phyloP scores from a whole-genome alignment of 2,888 invertebrate species.

The Acheta domesticus region DNA sequence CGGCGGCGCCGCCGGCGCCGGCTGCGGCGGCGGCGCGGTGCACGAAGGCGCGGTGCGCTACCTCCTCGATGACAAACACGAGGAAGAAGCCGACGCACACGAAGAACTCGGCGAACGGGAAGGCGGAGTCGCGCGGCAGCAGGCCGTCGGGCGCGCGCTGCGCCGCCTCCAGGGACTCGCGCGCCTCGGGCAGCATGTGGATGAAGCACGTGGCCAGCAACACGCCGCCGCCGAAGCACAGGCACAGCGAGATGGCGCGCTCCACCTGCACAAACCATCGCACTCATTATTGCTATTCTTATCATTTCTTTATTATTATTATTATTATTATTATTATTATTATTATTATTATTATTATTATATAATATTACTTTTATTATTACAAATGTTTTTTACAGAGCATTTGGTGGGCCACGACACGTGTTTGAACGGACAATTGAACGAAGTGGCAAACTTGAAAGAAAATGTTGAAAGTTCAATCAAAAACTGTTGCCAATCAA shows the following conservation, averaged over 20 bases:
- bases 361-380: no score
- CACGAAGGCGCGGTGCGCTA: conserved; percentile 44
- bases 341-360: no score
- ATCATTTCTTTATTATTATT: no score
- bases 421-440: no score
- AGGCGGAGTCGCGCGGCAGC: conserved; percentile 38
- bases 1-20: neutral
- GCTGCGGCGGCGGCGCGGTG: conserved; percentile 40
- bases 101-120: conserved; percentile 52
- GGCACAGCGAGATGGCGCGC: conserved; percentile 39
- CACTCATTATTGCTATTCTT: no score
- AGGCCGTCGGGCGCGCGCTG: conserved; percentile 38
- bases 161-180: conserved; percentile 48
- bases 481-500: no score
- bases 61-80: conserved; percentile 55
- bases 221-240: conserved; percentile 56
- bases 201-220: conserved; percentile 57
- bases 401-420: no score
- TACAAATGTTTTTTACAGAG: no score
- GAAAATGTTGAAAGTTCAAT: no score
- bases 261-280: conserved; percentile 34
- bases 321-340: no score
- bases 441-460: no score
- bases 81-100: conserved; percentile 55
- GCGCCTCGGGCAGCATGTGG: conserved; percentile 57